These are phyloP conservation scores for Sus cebifrons DNA, from an alignment of 2,797 vertebrate species.

Conservation along the genomic window DNA sequence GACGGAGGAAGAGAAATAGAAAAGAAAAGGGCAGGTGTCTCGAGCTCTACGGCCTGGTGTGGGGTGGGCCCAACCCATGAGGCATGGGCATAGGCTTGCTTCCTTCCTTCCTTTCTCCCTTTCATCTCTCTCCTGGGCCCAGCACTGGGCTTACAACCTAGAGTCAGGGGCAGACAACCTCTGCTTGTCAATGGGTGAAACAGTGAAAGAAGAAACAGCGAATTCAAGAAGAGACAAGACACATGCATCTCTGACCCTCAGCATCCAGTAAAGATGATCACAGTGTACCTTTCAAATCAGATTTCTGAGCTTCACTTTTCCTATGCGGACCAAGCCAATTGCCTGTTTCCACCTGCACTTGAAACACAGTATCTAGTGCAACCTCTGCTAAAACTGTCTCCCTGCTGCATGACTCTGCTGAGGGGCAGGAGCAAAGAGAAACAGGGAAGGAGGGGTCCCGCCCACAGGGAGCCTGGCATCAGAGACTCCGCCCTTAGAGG, in stretches of 20 bases:
- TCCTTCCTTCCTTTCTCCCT: not conserved
- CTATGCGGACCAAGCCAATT: not conserved
- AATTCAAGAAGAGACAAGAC: not conserved
- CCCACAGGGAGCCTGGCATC: not conserved
- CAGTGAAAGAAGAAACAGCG: not conserved
- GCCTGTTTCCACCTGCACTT: not conserved
- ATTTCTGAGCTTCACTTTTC: not conserved
- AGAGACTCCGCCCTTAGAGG: not conserved
- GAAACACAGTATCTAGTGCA: not conserved
- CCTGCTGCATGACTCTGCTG: not conserved
- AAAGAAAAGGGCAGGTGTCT: not conserved
- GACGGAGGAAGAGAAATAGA: no score
- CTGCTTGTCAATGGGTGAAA: conserved; percentile 23
- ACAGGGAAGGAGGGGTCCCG: not conserved
- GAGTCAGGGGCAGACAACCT: not conserved
- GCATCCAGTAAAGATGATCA: not conserved
- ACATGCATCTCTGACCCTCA: not conserved
- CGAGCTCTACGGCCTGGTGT: not conserved
- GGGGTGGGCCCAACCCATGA: not conserved
- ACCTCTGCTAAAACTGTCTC: not conserved
- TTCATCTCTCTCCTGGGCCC: not conserved
- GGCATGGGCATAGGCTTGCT: no score
- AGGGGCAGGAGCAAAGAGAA: not conserved
- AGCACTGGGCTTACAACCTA: not conserved
- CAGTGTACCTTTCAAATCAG: not conserved